A percentile compares a stretch with the other conserved stretches of the same genome.
phyloP scores from a whole-genome alignment of 2,113 vertebrate species.

The Hyperoodon ampullatus region DNA sequence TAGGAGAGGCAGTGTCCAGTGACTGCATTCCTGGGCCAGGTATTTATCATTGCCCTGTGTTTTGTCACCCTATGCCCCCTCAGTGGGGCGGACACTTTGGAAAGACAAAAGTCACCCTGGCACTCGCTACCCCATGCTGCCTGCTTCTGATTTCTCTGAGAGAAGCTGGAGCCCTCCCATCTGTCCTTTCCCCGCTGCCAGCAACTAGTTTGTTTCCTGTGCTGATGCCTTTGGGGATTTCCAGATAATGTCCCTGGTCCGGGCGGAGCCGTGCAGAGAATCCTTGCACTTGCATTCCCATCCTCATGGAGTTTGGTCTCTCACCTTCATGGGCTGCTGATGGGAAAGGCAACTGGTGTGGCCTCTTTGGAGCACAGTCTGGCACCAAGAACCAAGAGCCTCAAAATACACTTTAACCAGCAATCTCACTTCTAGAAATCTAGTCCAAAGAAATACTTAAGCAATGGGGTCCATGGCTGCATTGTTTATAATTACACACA shows the following conservation, averaged over 20 bases:
- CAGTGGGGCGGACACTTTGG: neutral
- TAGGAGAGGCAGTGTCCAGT: too few species aligned
- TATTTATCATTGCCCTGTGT: neutral
- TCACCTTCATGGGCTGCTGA: neutral
- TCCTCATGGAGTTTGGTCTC: neutral
- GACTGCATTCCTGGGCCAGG: neutral
- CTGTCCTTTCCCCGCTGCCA: neutral
- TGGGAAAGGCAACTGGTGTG: neutral
- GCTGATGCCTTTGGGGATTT: neutral
- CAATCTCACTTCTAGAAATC: neutral
- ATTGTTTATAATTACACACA: neutral
- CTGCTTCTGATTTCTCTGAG: neutral
- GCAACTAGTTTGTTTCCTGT: neutral
- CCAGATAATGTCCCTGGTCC: neutral
- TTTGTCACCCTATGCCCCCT: neutral
- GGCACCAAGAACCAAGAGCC: neutral
- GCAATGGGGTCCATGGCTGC: neutral
- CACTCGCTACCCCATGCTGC: neutral
- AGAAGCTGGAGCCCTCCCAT: neutral
- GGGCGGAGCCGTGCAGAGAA: neutral
- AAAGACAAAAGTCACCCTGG: neutral
- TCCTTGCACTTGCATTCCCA: neutral
- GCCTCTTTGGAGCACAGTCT: neutral
- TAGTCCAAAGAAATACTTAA: neutral
- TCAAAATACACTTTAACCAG: neutral